Conservation (phyloP, 2,113 vertebrate species). For the Callospermophilus lateralis region DNA sequence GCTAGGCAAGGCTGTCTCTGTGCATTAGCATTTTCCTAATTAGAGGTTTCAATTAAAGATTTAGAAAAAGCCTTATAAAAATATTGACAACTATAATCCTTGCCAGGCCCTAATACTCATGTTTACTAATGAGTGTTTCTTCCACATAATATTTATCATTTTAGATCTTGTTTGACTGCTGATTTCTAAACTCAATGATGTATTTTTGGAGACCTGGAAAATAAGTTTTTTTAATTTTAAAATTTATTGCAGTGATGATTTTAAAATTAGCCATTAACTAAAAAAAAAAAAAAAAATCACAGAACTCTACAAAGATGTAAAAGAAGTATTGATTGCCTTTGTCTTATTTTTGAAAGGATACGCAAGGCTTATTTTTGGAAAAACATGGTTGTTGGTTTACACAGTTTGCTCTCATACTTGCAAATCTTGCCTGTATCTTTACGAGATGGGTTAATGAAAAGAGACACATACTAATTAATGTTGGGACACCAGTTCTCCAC, state of each 20-base stretch:
- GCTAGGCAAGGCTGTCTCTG: constrained; percentile 77
- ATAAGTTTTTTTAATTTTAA: not conserved
- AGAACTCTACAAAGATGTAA: not conserved
- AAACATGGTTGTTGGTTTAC: not conserved
- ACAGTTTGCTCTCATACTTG: no score
- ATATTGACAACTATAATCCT: constrained; percentile 80
- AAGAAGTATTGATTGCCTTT: not conserved
- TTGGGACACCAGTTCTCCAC: not conserved
- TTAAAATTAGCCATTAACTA: not conserved
- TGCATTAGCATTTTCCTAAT: constrained; percentile 86
- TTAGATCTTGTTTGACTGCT: not conserved
- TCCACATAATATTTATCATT: constrained; percentile 27
- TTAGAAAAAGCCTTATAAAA: constrained; percentile 82
- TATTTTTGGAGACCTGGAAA: not conserved
- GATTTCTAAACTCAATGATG: not conserved
- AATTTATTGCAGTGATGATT: not conserved
- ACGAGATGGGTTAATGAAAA: not conserved
- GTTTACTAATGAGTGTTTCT: constrained; percentile 56
- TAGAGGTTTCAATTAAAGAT: constrained; percentile 83
- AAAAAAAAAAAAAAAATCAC: not conserved
- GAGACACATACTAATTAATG: not conserved
- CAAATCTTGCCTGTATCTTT: not conserved
- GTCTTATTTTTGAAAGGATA: not conserved
- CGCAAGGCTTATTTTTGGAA: not conserved
- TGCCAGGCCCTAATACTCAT: constrained; percentile 75